Conservation (phyloP, 2,888 invertebrate species). For the Sphaerolaimus hirsutus region DNA sequence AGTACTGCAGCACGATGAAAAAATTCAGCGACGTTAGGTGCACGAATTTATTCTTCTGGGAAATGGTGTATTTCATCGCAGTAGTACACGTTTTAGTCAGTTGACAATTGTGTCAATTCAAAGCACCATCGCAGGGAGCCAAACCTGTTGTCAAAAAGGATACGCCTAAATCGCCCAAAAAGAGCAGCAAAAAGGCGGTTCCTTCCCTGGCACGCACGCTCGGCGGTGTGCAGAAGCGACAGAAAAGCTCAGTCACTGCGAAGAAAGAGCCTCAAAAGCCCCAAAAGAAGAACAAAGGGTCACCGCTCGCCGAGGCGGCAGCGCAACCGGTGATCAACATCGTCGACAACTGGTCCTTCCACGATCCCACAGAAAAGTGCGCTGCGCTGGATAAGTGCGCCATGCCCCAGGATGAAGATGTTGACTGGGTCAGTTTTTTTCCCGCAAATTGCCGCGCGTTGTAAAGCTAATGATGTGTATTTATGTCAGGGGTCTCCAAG, state of each 20-base stretch:
- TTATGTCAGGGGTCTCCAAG: background rate
- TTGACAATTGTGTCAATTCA: too few relatives aligned
- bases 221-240: background rate
- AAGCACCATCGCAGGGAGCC: background rate
- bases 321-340: background rate
- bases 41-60: too few relatives aligned
- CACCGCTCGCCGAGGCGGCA: background rate
- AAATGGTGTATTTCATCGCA: too few relatives aligned
- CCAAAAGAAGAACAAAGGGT: background rate
- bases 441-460: too few relatives aligned
- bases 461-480: too few relatives aligned
- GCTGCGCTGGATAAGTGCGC: slow-evolving; percentile 2
- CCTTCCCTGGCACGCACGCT: background rate
- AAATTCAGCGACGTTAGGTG: too few relatives aligned
- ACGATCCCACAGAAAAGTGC: slow-evolving; percentile 4
- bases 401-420: slow-evolving; percentile 5
- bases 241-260: background rate
- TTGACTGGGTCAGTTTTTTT: slow-evolving; percentile 5
- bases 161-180: background rate
- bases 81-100: too few relatives aligned
- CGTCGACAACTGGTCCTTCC: slow-evolving; percentile 1
- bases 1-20: too few relatives aligned
- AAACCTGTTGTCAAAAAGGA: background rate
- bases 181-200: background rate
- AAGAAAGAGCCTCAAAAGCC: background rate